These are phyloP conservation scores for Eremobia ochroleuca DNA, from an alignment of 2,888 invertebrate species.

Conservation along the genomic window DNA sequence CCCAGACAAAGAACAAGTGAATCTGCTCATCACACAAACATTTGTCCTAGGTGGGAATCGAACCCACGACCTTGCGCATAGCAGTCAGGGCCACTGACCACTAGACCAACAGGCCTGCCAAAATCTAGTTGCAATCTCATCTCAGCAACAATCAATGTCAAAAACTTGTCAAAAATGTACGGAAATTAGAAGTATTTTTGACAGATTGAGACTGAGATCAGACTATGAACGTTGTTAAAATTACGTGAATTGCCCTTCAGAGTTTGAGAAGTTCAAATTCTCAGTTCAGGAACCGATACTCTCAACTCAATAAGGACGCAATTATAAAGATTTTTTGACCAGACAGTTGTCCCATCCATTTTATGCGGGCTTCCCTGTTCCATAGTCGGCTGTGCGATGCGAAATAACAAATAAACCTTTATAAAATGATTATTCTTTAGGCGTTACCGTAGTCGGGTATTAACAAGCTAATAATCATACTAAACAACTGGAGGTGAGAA, in stretches of 20 bases:
- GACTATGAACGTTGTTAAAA: background rate
- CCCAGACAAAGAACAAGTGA: too few species aligned
- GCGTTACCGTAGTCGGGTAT: background rate
- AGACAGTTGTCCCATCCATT: background rate
- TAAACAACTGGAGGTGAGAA: conserved; percentile 44
- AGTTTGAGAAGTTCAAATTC: background rate
- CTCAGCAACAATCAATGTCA: background rate
- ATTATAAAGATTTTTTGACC: background rate
- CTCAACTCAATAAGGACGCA: too few species aligned
- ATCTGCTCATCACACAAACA: too few species aligned
- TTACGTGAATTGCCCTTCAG: too few species aligned
- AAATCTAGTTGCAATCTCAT: too few species aligned
- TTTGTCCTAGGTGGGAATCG: too few species aligned
- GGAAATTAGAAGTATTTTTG: background rate
- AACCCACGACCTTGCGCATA: too few species aligned
- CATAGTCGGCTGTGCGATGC: too few species aligned
- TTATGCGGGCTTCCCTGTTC: background rate
- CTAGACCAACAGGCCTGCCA: too few species aligned
- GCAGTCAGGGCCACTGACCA: too few species aligned
- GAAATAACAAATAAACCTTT: background rate
- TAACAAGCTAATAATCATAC: conserved; percentile 16
- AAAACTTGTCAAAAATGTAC: background rate
- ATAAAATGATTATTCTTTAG: background rate
- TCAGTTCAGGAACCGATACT: background rate
- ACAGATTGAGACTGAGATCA: background rate